Evolutionary conservation across 1,140 invertebrate genomes (phyloP), one percentile per base, ranked within the genome.

Genomic region (Euwallacea similis): DNA sequence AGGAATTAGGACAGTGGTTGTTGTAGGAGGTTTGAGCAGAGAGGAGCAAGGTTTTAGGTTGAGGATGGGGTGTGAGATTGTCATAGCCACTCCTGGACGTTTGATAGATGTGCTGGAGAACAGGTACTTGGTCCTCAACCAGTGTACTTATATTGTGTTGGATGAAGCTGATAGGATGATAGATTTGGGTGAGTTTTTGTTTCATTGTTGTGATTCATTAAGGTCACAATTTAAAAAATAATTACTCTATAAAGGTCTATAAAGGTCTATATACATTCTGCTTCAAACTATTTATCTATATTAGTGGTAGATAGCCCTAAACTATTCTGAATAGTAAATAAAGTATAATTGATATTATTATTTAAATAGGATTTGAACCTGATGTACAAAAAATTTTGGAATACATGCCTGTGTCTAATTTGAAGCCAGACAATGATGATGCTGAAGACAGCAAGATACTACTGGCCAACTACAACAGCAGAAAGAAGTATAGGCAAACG

Each of bases 1-100:
- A 7, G 96, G 95, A 33, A 98, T 99, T 58, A 88, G 96, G 66
- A 98, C 97, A 42, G 97, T 99, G 0, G 95, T 98, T 7, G 95
- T 99, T 47, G 98, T 99, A 73, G 98, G 98, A 82, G 98, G 70
- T 83, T 69, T 99, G 0, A 98, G 96, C 0, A 87, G 97, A 76
- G 98, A 99, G 85, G 98, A 99, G 74, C 98, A 99, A 87, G 98
- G 97, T 70, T 98, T 99, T 79, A 90, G 96, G 76, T 84, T 99
- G 13, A 85, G 97, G 77, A 89, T 98, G 84, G 98, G 98, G 55
- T 99, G 98, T 83, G 98, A 99, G 88, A 98, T 99, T 80, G 97
- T 99, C n/a, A 99, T 99, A 81, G 98, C 98, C 33, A 99, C 98
- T 0, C 98, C 98, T 58, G 98, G 98, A 86, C 93, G 98, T 89